These are phyloP conservation scores for Drosophila ohnishii DNA, from an alignment of 1,140 invertebrate species.

Conservation along the genomic window DNA sequence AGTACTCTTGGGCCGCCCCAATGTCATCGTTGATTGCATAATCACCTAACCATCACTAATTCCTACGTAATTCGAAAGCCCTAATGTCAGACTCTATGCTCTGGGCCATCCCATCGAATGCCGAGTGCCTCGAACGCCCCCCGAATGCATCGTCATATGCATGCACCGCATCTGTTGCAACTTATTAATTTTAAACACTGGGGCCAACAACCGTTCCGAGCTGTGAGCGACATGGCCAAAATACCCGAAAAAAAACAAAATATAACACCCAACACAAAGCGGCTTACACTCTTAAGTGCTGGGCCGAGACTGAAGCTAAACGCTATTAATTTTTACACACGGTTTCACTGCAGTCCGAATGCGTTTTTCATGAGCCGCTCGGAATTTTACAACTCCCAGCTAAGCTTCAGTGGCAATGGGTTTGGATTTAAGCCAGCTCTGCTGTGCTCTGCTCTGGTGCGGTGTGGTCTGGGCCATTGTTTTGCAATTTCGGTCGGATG, in stretches of 20 bases:
- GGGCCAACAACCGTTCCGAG: conserved; percentile 50
- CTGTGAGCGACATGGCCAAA: conserved; percentile 32
- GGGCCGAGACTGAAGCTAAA: conserved; percentile 40
- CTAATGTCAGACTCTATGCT: conserved; percentile 44
- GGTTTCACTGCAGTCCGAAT: conserved; percentile 55
- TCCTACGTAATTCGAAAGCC: conserved; percentile 42
- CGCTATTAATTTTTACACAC: conserved; percentile 53
- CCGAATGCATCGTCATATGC: conserved; percentile 13
- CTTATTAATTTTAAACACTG: conserved; percentile 42
- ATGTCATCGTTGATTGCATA: conserved; percentile 39
- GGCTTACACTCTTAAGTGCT: conserved; percentile 35
- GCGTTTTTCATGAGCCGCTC: conserved; percentile 41
- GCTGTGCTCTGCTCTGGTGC: conserved; percentile 14
- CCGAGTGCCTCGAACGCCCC: background rate
- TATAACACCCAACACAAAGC: conserved; percentile 28
- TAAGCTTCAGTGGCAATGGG: conserved; percentile 47
- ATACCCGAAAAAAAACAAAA: background rate
- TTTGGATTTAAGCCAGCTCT: conserved; percentile 22
- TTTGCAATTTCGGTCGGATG: conserved; percentile 39
- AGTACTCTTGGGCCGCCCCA: conserved; percentile 11
- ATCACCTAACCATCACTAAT: conserved; percentile 42
- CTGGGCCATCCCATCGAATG: conserved; percentile 10
- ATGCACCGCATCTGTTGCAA: conserved; percentile 47
- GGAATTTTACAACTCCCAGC: conserved; percentile 41
- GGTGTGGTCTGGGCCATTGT: conserved; percentile 40